Evolutionary conservation across 2,113 vertebrate genomes (phyloP).

Genomic region (Cervus canadensis): DNA sequence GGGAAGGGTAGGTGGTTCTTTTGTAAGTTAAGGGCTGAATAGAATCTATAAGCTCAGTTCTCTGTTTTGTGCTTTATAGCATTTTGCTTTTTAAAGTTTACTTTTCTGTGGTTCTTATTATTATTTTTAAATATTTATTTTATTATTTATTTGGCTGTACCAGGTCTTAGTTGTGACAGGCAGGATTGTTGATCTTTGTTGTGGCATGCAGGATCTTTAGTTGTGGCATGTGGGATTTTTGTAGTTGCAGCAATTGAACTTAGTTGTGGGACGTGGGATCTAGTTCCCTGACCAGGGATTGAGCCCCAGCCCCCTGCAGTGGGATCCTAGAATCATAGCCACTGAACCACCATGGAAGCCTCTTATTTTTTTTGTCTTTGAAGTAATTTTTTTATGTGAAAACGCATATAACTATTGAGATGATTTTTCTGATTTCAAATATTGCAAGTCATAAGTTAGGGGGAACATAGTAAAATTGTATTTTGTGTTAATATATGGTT

Average conservation of each 20-base stretch:
- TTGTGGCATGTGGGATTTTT: background rate
- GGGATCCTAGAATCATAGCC: background rate
- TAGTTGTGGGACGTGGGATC: background rate
- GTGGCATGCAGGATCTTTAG: background rate
- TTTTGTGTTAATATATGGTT: slow-evolving; percentile 16
- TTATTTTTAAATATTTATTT: background rate
- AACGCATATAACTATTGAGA: background rate
- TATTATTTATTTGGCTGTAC: background rate
- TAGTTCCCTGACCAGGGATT: background rate
- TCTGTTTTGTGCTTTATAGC: background rate
- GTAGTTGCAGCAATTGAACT: background rate
- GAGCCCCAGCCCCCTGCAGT: background rate
- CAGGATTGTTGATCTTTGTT: background rate
- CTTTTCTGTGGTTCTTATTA: background rate
- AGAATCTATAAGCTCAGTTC: background rate
- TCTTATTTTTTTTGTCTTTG: background rate
- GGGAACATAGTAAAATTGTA: background rate
- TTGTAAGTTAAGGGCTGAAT: background rate
- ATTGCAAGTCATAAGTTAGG: background rate
- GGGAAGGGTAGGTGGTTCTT: background rate
- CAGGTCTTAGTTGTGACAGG: background rate
- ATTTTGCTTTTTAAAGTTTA: slow-evolving; percentile 21
- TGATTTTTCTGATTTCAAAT: background rate
- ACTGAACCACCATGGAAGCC: background rate
- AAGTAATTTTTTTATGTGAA: background rate